Percentiles rank a stretch among this genome's conserved stretches.
Evolutionary conservation across 2,888 invertebrate species (phyloP).

Genomic region (Nomada fucata): DNA sequence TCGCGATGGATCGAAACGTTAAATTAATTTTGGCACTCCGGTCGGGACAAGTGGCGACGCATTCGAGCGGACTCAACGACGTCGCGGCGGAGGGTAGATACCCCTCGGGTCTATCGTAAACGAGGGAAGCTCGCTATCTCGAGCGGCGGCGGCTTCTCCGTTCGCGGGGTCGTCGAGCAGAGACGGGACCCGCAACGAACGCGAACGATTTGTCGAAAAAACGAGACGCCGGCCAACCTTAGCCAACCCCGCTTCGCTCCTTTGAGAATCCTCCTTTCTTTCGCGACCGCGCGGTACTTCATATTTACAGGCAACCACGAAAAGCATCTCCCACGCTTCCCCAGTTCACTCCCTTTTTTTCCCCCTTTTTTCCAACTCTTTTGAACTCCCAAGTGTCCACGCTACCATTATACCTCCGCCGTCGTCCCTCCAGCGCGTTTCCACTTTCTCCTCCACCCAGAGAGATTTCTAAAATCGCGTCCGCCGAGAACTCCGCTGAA

Average conservation of each 20-base stretch:
- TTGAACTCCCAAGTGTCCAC: conserved; percentile 22
- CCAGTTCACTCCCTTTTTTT: conserved; percentile 12
- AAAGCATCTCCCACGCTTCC: conserved; percentile 30
- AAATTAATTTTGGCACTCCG: not conserved
- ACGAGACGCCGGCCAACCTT: conserved; percentile 13
- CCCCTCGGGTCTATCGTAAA: conserved; percentile 9
- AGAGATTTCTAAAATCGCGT: conserved; percentile 6
- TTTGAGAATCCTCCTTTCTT: conserved; percentile 36
- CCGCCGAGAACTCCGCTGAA: conserved; percentile 3
- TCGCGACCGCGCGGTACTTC: conserved; percentile 27
- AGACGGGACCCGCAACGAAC: conserved; percentile 29
- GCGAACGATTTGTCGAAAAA: conserved; percentile 21
- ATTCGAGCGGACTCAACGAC: conserved; percentile 17
- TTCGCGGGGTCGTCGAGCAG: conserved; percentile 7
- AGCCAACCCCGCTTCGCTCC: conserved; percentile 8
- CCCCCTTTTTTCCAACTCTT: conserved; percentile 15
- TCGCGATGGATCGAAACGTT: conserved; percentile 25
- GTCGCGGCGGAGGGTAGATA: conserved; percentile 1
- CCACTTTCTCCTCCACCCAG: not conserved
- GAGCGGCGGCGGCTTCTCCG: not conserved
- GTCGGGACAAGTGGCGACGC: conserved; percentile 10
- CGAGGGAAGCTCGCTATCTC: not conserved
- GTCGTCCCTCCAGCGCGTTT: not conserved
- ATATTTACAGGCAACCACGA: conserved; percentile 35
- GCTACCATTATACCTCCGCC: conserved; percentile 20